phyloP scores from a whole-genome alignment of 2,113 vertebrate genomes.

The Petrocephalus microphthalmus region DNA sequence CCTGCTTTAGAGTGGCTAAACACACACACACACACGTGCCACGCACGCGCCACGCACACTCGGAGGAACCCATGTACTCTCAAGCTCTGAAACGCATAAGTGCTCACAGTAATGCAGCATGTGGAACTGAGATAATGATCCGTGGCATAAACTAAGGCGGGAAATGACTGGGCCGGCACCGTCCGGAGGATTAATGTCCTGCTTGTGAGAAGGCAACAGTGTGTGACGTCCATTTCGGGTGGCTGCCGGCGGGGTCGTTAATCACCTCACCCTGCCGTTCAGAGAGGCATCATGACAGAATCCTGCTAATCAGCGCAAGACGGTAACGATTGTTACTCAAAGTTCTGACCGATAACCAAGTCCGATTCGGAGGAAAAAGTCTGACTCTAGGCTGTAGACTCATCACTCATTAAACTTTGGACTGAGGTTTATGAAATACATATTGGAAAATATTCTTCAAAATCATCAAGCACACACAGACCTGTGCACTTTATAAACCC shows the following conservation, averaged over 20 bases:
- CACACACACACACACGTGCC: not conserved
- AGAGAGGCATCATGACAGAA: constrained; percentile 1
- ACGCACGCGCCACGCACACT: not conserved
- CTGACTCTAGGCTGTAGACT: not conserved
- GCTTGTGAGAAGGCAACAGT: not conserved
- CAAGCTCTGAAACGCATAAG: not conserved
- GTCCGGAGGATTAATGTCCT: constrained; percentile 19
- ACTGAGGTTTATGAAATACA: not conserved
- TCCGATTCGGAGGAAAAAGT: not conserved
- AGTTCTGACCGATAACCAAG: not conserved
- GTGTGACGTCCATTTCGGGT: constrained; percentile 9
- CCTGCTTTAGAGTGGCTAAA: not conserved
- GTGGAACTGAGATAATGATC: not conserved
- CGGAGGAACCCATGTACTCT: not conserved
- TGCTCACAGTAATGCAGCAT: not conserved
- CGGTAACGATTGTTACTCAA: not conserved
- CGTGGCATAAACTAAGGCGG: constrained; percentile 16
- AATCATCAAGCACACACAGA: not conserved
- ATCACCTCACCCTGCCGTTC: not conserved
- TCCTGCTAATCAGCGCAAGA: constrained; percentile 20
- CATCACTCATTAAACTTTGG: not conserved
- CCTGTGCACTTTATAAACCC: not conserved
- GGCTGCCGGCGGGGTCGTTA: not conserved
- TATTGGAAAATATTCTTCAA: not conserved
- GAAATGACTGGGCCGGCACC: not conserved